These are phyloP conservation scores for Tetranychus piercei DNA, from an alignment of 2,888 invertebrate genomes.

Conservation along the genomic window DNA sequence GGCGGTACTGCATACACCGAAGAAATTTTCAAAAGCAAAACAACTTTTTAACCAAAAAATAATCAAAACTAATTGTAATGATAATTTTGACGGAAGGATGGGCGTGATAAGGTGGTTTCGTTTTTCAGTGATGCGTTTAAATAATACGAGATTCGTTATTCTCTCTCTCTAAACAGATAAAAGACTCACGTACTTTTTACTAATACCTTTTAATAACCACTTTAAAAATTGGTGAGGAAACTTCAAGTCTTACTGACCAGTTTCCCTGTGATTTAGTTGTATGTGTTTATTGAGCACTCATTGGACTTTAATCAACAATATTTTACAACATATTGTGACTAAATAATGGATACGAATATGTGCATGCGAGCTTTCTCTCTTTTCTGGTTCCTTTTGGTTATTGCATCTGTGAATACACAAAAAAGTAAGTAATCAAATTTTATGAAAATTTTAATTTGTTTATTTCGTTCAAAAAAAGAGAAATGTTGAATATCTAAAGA, in stretches of 20 bases:
- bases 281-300: too few species aligned
- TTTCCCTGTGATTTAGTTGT: too few species aligned
- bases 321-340: too few species aligned
- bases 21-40: not conserved
- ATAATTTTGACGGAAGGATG: not conserved
- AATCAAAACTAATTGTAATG: not conserved
- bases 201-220: too few species aligned
- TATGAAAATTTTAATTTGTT: too few species aligned
- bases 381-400: not conserved
- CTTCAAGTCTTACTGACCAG: too few species aligned
- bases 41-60: too few species aligned
- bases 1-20: not conserved
- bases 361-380: not conserved
- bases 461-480: not conserved
- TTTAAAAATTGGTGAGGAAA: too few species aligned
- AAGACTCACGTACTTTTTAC: not conserved
- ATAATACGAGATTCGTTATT: not conserved
- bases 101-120: not conserved
- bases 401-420: not conserved
- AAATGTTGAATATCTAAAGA: too few species aligned
- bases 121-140: not conserved
- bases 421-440: not conserved
- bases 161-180: not conserved
- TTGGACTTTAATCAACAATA: too few species aligned
- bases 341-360: not conserved